Base-by-base conservation (phyloP, 2,113 vertebrate genomes). In the Odontesthes bonariensis region DNA sequence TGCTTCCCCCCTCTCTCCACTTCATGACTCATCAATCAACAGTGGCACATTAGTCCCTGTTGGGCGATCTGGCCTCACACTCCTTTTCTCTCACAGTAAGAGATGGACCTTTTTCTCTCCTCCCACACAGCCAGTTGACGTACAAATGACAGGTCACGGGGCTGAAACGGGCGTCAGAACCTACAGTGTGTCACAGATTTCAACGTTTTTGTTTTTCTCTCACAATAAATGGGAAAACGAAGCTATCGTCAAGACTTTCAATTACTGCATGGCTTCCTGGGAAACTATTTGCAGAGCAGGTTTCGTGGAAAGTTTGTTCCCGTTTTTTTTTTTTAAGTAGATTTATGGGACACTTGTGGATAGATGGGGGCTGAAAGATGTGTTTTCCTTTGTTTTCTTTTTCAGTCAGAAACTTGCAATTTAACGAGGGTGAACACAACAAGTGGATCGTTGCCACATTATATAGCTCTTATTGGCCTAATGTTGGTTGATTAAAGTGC, bases 21-120 rank as follows among this genome's bases (percentile, higher is more conserved):
- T 44, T 76, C 73, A 31, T 77, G 63, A 84, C 33, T 76, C 82
- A 87, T 86, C 84, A 86, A 67, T 86, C 87, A 88, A 19, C 6
- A 0, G 66, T 68, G 86, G 77, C 86, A 83, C 68, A 63, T 72
- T 44, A 51, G 79, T 81, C 75, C 69, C 75, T 54, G 68, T 66
- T 57, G 55, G 73, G 58, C 59, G 66, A 66, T 79, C 56, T 42
- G 68, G 51, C 19, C 56, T 75, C 38, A 1, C 59, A 16, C 51
- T 66, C 27, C 62, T 23, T 56, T 31, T 32, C 47, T 72, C 61
- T 32, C 64, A 23, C 47, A 69, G 44, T 57, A 62, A 76, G 75
- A 70, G 47, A 58, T 64, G 63, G 73, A 75, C 73, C 46, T 49
- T 83, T 6, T 79, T 62, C 55, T 69, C 27, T 73, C 71, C 55